A percentile compares a stretch with the other conserved stretches of the same genome.
Conservation (phyloP, 2,888 invertebrate genomes). For the Romanomermis culicivorax region DNA sequence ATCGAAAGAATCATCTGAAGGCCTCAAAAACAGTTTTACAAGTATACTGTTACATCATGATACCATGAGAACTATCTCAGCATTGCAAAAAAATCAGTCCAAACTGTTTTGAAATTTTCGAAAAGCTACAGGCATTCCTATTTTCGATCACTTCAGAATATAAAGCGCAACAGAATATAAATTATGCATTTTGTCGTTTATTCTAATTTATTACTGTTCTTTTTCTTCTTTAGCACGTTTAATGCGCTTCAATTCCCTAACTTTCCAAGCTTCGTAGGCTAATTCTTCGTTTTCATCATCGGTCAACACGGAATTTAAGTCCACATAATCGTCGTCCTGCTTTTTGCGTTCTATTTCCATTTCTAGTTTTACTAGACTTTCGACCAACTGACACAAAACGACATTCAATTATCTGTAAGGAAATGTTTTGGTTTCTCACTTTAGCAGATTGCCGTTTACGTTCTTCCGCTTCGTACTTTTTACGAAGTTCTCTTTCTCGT, state of each 20-base stretch:
- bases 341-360: conserved; percentile 54
- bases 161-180: no score
- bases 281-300: conserved; percentile 27
- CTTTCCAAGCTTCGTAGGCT: conserved; percentile 80
- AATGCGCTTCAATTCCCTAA: conserved; percentile 79
- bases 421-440: conserved; percentile 25
- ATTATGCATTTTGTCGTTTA: no score
- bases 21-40: conserved; percentile 3
- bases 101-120: no score
- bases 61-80: no score
- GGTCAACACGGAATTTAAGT: conserved; percentile 22
- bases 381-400: conserved; percentile 45
- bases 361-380: conserved; percentile 68
- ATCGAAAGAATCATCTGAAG: no score
- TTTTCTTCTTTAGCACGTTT: conserved; percentile 87
- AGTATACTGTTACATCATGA: no score
- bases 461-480: conserved; percentile 64
- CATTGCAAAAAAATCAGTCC: no score
- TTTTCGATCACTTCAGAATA: no score
- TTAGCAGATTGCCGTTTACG: conserved; percentile 62
- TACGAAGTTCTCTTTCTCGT: conserved; percentile 60
- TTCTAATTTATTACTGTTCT: conserved; percentile 68
- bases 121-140: no score
- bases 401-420: conserved; percentile 7
- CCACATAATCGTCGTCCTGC: conserved; percentile 22